These are phyloP conservation scores for Salvelinus fontinalis DNA, from an alignment of 2,113 vertebrate genomes.

Conservation along the genomic window DNA sequence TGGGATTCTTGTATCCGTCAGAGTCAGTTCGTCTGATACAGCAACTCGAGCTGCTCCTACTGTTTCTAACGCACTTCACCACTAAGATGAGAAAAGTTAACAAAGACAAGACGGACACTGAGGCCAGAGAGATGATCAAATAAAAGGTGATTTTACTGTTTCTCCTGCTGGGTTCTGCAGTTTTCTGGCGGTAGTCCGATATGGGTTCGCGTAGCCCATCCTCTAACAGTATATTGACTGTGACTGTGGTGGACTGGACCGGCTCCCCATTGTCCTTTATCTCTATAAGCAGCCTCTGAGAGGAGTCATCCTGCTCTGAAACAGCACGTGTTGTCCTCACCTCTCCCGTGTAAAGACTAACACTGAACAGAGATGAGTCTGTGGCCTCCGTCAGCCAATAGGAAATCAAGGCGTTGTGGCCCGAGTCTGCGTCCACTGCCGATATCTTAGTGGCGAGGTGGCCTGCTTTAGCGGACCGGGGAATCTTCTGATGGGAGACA, in stretches of 20 bases:
- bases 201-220: slow-evolving; percentile 70
- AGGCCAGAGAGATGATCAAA: no score
- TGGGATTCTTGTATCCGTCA: no score
- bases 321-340: slow-evolving; percentile 71
- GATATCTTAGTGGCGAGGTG: slow-evolving; percentile 75
- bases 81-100: no score
- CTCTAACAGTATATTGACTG: slow-evolving; percentile 71
- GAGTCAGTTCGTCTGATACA: no score
- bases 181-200: slow-evolving; percentile 63
- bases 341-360: slow-evolving; percentile 73
- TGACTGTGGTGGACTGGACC: slow-evolving; percentile 69
- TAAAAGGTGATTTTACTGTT: no score
- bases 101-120: no score
- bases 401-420: slow-evolving; percentile 76
- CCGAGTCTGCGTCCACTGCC: slow-evolving; percentile 76
- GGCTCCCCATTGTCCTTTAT: slow-evolving; percentile 75
- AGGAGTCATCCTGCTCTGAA: slow-evolving; percentile 62
- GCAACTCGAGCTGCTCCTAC: no score
- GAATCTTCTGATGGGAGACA: slow-evolving; percentile 65
- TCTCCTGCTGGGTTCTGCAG: slow-evolving; percentile 32
- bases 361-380: slow-evolving; percentile 68
- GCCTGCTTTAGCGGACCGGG: slow-evolving; percentile 66
- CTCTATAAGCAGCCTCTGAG: slow-evolving; percentile 69
- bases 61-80: no score
- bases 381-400: slow-evolving; percentile 70